Conservation (phyloP, 2,888 invertebrate species). For the Oxystoma pomonae region DNA sequence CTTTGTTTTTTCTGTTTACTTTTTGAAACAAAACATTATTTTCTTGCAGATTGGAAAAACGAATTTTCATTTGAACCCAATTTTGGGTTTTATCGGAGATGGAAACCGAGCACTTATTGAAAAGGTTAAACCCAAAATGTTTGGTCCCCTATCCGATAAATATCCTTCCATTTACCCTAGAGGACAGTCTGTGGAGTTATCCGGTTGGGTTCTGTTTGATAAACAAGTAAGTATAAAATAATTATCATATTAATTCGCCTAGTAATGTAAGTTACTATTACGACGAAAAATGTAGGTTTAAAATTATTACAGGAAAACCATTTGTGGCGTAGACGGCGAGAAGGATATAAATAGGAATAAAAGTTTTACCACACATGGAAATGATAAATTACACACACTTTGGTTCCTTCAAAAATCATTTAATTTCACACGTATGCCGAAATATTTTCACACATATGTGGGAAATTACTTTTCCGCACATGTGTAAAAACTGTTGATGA, state of each 20-base stretch:
- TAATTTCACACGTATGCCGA: no score
- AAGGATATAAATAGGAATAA: no score
- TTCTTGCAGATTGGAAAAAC: slow-evolving; percentile 57
- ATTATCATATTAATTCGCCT: no score
- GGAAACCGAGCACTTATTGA: slow-evolving; percentile 61
- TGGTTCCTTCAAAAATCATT: no score
- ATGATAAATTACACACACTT: no score
- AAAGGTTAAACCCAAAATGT: slow-evolving; percentile 56
- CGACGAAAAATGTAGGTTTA: no score
- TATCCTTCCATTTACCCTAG: slow-evolving; percentile 71
- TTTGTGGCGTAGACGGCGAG: background rate
- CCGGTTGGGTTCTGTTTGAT: slow-evolving; percentile 85
- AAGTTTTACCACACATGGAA: no score
- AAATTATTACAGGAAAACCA: background rate
- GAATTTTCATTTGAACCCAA: slow-evolving; percentile 52
- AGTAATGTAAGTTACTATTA: no score
- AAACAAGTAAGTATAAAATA: slow-evolving; percentile 76
- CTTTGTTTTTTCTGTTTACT: background rate
- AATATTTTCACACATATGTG: no score
- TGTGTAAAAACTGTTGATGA: no score
- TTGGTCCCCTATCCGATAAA: slow-evolving; percentile 54
- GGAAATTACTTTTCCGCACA: no score
- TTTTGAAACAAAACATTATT: background rate
- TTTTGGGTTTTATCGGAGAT: slow-evolving; percentile 55
- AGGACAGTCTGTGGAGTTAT: slow-evolving; percentile 69